Percentiles rank a stretch among this genome's conserved stretches.
phyloP scores from a whole-genome alignment of 2,113 vertebrate genomes.

The Baryphthengus martii region DNA sequence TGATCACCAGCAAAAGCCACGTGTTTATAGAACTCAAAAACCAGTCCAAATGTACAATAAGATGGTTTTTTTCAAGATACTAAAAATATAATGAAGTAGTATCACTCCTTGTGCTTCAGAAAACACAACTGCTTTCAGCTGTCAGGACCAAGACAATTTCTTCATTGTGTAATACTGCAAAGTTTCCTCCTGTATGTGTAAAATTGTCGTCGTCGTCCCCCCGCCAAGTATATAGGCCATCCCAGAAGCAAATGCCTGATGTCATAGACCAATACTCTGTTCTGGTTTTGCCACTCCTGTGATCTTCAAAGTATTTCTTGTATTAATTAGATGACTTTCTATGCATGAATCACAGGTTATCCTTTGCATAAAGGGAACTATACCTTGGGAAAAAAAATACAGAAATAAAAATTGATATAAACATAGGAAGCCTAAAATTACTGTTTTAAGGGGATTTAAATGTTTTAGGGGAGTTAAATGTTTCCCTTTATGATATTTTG shows the following conservation, averaged over 20 bases:
- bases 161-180: neutral
- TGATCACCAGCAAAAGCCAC: neutral
- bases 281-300: neutral
- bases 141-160: neutral
- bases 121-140: neutral
- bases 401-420: conserved; percentile 26
- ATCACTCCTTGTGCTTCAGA: neutral
- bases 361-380: neutral
- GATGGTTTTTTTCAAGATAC: neutral
- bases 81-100: neutral
- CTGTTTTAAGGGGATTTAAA: neutral
- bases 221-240: conserved; percentile 31
- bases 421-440: conserved; percentile 39
- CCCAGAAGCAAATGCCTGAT: neutral
- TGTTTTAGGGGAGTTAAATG: neutral
- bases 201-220: too few relatives aligned
- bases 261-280: neutral
- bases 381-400: neutral
- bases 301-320: conserved; percentile 46
- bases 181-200: neutral
- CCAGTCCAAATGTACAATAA: accelerated
- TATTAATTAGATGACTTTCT: conserved; percentile 36
- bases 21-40: neutral
- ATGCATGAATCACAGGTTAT: conserved; percentile 32
- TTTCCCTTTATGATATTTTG: neutral